Evolutionary conservation across 2,888 invertebrate genomes (phyloP), one percentile per base, ranked within the genome.

Genomic region (Eristalis arbustorum): DNA sequence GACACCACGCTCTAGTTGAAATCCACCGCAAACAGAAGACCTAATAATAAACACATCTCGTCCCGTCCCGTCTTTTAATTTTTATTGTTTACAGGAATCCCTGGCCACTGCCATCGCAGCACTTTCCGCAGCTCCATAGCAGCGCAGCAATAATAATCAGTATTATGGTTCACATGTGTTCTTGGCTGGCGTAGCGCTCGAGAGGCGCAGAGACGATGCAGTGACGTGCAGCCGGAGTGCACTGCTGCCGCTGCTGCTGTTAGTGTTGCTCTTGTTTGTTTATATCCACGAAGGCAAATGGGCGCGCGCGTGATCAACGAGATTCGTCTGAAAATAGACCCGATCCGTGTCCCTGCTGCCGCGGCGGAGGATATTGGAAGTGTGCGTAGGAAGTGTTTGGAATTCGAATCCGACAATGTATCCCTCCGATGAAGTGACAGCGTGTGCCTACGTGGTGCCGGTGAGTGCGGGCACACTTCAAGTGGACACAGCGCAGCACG

Each of bases 11-110:
- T 75, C 84, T 75, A 71, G 75, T 67, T 73, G 67, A 42, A 73
- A 73, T 73, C 42, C 62, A 67, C 49, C 49, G 49, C 49, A 49
- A 49, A 49, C 49, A 49, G 49, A 49, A 49, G 49, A 18, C 49
- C 85, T 87, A 87, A 87, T 82, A 87, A 87, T 87, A 87, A 82
- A 87, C 82, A 87, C 82, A 78, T 78, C 77, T 49, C 49, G 75
- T 75, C 68, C 25, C 25, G 75, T 79, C 83, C 25, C 25, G 75
- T 79, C 83, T 78, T 83, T 83, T 87, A 69, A 67, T 83, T 83
- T 59, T 83, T 83, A 87, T 87, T 87, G 87, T 87, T 87, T 87
- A 79, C 75, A 79, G 78, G 74, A 78, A 79, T 75, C 78, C 64
- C 42, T 56, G 66, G 77, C 77, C 40, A 67, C n/a, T 18, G 80